Evolutionary conservation across 2,888 invertebrate species (phyloP).

Genomic region (Sinopyrophorus schimmeli): DNA sequence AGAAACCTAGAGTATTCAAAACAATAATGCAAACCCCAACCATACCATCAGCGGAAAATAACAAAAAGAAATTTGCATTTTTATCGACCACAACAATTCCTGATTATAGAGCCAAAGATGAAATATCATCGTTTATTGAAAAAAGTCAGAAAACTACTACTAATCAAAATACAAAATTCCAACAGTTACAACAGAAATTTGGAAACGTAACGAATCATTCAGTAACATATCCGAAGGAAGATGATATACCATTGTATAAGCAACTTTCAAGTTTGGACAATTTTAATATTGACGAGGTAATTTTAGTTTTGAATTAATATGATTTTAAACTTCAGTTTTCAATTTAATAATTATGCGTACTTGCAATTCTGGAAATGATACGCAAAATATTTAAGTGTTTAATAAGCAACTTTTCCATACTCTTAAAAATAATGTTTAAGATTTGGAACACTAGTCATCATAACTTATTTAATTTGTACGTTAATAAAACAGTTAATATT

Average conservation of each 20-base stretch:
- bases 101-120: conserved; percentile 79
- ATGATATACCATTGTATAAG: conserved; percentile 59
- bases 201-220: conserved; percentile 48
- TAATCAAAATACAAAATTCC: conserved; percentile 80
- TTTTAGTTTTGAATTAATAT: too few relatives aligned
- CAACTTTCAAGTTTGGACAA: conserved; percentile 63
- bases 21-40: conserved; percentile 35
- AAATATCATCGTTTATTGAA: conserved; percentile 61
- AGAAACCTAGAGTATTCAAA: conserved; percentile 37
- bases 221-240: conserved; percentile 29
- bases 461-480: too few relatives aligned
- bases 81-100: conserved; percentile 83
- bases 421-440: too few relatives aligned
- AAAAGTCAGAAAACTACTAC: conserved; percentile 75
- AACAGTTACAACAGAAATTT: conserved; percentile 77
- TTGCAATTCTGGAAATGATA: not conserved
- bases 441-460: too few relatives aligned
- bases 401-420: too few relatives aligned
- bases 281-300: conserved; percentile 63
- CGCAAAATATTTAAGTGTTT: not conserved
- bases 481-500: too few relatives aligned
- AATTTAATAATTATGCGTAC: not conserved
- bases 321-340: conserved; percentile 7
- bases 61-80: conserved; percentile 84
- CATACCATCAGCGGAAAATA: conserved; percentile 71